phyloP scores from a whole-genome alignment of 1,140 invertebrate species.

The Cyclargus thomasi region DNA sequence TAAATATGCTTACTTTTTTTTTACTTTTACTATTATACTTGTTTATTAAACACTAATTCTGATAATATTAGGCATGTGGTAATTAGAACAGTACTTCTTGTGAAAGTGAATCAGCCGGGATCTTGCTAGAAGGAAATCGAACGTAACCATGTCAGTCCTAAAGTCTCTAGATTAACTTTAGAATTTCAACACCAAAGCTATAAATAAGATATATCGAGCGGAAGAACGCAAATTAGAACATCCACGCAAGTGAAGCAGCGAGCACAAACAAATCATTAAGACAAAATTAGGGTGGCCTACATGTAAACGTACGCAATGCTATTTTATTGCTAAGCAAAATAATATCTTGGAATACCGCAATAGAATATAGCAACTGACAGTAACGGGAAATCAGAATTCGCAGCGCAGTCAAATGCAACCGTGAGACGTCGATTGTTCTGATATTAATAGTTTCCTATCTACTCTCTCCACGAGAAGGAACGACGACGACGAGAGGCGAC shows the following conservation, averaged over 20 bases:
- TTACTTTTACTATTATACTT: not conserved
- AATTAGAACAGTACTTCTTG: not conserved
- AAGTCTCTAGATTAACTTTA: constrained; percentile 25
- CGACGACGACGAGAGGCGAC: not conserved
- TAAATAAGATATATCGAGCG: constrained; percentile 32
- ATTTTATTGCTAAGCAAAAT: not conserved
- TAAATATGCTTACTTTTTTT: too few relatives aligned
- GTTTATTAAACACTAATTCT: not conserved
- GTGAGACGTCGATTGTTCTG: not conserved
- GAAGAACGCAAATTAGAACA: constrained; percentile 32
- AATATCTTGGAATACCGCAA: constrained; percentile 15
- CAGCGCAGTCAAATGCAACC: not conserved
- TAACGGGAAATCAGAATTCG: not conserved
- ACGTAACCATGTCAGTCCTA: constrained; percentile 2
- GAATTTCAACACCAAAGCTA: constrained; percentile 25
- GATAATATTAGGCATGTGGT: too few relatives aligned
- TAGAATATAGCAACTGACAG: not conserved
- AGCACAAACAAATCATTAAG: constrained; percentile 39
- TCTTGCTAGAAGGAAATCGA: not conserved
- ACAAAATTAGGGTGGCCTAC: constrained; percentile 36
- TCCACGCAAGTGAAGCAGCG: constrained; percentile 27
- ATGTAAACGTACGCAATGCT: constrained; percentile 25
- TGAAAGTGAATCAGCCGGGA: not conserved
- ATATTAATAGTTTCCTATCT: not conserved
- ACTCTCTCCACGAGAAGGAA: not conserved